These are phyloP conservation scores for Drosophila chauvacae DNA, from an alignment of 1,140 invertebrate genomes.

Conservation along the genomic window DNA sequence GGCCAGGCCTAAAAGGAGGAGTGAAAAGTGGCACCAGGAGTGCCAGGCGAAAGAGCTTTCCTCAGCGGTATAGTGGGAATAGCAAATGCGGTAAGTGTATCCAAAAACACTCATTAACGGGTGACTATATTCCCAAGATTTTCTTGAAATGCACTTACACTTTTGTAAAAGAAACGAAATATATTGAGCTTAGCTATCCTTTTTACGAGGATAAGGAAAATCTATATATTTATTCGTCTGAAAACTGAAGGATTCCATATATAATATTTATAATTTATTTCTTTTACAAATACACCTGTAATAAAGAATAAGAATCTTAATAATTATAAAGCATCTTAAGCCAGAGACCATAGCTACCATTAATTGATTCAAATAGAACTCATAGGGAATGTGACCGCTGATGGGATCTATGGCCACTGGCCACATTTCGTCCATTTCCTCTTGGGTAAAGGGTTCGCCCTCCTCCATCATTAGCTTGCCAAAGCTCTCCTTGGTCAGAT, in stretches of 20 bases:
- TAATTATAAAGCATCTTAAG: neutral
- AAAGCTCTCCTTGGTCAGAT: slow-evolving; percentile 88
- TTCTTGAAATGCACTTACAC: slow-evolving; percentile 19
- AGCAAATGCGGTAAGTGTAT: slow-evolving; percentile 24
- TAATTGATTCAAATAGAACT: slow-evolving; percentile 90
- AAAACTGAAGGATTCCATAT: no score
- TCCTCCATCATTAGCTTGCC: slow-evolving; percentile 91
- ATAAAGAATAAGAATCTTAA: neutral
- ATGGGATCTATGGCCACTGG: slow-evolving; percentile 91
- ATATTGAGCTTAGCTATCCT: neutral
- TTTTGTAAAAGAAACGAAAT: neutral
- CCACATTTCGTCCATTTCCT: slow-evolving; percentile 96
- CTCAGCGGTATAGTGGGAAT: slow-evolving; percentile 22
- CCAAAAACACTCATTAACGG: slow-evolving; percentile 7
- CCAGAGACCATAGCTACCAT: slow-evolving; percentile 85
- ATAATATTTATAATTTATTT: neutral
- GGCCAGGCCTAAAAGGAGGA: slow-evolving; percentile 28
- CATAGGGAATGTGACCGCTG: slow-evolving; percentile 92
- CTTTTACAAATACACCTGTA: slow-evolving; percentile 60
- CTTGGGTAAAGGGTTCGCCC: slow-evolving; percentile 93
- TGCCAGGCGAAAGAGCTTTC: slow-evolving; percentile 8
- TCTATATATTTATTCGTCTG: no score
- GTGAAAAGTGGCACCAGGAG: slow-evolving; percentile 18
- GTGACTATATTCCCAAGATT: slow-evolving; percentile 2
- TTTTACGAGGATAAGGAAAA: no score